These are phyloP conservation scores for Bufotes viridis DNA, from an alignment of 2,797 vertebrate genomes.

Conservation along the genomic window DNA sequence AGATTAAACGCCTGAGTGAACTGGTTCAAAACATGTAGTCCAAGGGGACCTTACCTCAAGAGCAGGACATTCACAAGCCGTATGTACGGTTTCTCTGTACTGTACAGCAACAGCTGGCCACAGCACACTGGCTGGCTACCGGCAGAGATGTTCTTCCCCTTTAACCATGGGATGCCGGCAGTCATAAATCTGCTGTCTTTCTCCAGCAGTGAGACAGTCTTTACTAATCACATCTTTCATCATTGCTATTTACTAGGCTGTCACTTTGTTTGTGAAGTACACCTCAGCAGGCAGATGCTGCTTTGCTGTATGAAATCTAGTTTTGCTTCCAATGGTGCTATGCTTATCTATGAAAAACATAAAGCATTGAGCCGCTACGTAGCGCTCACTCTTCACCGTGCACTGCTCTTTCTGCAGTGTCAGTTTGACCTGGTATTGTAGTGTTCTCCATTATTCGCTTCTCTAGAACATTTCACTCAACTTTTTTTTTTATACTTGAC, in stretches of 20 bases:
- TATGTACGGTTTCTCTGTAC: conserved; percentile 11
- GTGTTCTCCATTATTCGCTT: neutral
- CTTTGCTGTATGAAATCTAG: conserved; percentile 4
- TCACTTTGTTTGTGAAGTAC: conserved; percentile 53
- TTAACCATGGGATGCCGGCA: conserved; percentile 50
- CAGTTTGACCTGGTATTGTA: neutral
- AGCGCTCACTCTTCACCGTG: neutral
- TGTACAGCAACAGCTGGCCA: conserved; percentile 43
- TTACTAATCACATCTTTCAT: conserved; percentile 53
- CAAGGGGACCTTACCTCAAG: neutral
- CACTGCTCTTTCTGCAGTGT: neutral
- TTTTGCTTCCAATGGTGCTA: neutral
- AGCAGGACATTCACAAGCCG: neutral
- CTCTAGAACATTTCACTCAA: neutral
- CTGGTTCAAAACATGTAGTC: conserved; percentile 4
- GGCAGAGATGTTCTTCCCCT: conserved; percentile 34
- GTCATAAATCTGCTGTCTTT: conserved; percentile 55
- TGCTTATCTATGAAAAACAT: conserved; percentile 38
- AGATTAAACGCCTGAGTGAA: conserved; percentile 40
- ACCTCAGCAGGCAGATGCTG: conserved; percentile 33
- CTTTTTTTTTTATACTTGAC: neutral
- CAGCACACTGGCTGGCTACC: conserved; percentile 22
- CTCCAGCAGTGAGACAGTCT: conserved; percentile 38
- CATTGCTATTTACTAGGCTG: conserved; percentile 44
- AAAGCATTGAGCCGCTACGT: conserved; percentile 14